These are phyloP conservation scores for Wasmannia auropunctata DNA, from an alignment of 1,140 invertebrate species.

Conservation along the genomic window DNA sequence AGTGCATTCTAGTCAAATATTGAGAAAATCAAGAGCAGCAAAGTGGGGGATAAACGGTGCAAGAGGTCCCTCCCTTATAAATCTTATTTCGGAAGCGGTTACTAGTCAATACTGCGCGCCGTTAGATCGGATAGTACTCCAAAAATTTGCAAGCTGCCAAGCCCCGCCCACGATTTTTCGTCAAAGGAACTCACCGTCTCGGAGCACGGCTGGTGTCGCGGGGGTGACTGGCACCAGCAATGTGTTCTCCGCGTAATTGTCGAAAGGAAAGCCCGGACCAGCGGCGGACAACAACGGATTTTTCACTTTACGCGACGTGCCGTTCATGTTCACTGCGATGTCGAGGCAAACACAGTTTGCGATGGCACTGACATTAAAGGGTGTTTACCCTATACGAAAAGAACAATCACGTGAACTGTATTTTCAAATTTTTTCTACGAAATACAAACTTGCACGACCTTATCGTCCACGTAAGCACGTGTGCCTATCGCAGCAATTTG, in stretches of 20 bases:
- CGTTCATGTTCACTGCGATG: constrained; percentile 76
- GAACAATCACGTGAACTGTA: constrained; percentile 28
- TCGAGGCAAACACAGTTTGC: constrained; percentile 52
- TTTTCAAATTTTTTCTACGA: constrained; percentile 18
- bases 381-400: not conserved
- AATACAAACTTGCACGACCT: not conserved
- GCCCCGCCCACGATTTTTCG: constrained; percentile 73
- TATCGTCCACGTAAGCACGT: constrained; percentile 68
- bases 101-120: not conserved
- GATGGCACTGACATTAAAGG: constrained; percentile 72
- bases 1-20: constrained; percentile 1
- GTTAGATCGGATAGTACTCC: not conserved
- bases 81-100: not conserved
- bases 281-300: constrained; percentile 84
- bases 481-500: not conserved
- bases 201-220: constrained; percentile 78
- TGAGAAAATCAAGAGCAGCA: not conserved
- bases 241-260: constrained; percentile 77
- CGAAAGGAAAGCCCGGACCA: constrained; percentile 81
- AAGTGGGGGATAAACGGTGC: not conserved
- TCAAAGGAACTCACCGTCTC: constrained; percentile 80
- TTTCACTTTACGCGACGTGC: constrained; percentile 78
- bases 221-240: constrained; percentile 83
- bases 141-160: not conserved
- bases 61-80: not conserved